A percentile compares a stretch with the other conserved stretches of the same genome.
Evolutionary conservation across 2,888 invertebrate genomes (phyloP).

Genomic region (Chaetoderma sp.): DNA sequence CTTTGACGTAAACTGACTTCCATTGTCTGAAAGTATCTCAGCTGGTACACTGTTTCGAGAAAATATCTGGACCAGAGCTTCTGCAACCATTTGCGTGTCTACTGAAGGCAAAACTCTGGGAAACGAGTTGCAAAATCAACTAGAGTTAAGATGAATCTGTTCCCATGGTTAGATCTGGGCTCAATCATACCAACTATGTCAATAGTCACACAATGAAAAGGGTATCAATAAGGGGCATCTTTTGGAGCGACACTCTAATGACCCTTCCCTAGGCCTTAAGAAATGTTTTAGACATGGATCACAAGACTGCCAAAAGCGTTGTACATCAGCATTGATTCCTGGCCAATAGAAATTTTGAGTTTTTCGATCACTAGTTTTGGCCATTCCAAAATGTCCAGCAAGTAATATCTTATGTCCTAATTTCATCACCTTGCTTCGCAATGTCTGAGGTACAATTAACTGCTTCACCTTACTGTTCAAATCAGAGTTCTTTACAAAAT

Average conservation of each 20-base stretch:
- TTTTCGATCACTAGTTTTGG: slow-evolving; percentile 16
- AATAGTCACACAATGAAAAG: slow-evolving; percentile 36
- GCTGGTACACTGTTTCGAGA: slow-evolving; percentile 28
- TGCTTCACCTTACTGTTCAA: too few relatives aligned
- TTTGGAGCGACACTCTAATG: slow-evolving; percentile 23
- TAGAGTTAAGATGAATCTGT: slow-evolving; percentile 33
- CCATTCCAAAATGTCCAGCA: slow-evolving; percentile 27
- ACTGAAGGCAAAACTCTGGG: slow-evolving; percentile 24
- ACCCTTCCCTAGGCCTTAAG: slow-evolving; percentile 33
- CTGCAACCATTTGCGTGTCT: slow-evolving; percentile 34
- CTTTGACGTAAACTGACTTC: slow-evolving; percentile 38
- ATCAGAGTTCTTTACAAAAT: too few relatives aligned
- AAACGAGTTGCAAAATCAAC: slow-evolving; percentile 37
- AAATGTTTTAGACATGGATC: slow-evolving; percentile 34
- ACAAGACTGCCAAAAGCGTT: slow-evolving; percentile 34
- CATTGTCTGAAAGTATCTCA: slow-evolving; percentile 36
- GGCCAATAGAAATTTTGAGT: slow-evolving; percentile 34
- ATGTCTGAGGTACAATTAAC: too few relatives aligned
- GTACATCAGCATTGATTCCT: slow-evolving; percentile 25
- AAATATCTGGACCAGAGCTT: slow-evolving; percentile 33
- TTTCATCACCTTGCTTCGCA: too few relatives aligned
- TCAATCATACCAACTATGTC: slow-evolving; percentile 42
- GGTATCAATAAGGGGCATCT: slow-evolving; percentile 34
- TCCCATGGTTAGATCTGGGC: slow-evolving; percentile 27
- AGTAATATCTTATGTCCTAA: slow-evolving; percentile 28